A percentile compares a stretch with the other conserved stretches of the same genome.
Evolutionary conservation across 2,113 vertebrate species (phyloP).

Genomic region (Eurypyga helias): DNA sequence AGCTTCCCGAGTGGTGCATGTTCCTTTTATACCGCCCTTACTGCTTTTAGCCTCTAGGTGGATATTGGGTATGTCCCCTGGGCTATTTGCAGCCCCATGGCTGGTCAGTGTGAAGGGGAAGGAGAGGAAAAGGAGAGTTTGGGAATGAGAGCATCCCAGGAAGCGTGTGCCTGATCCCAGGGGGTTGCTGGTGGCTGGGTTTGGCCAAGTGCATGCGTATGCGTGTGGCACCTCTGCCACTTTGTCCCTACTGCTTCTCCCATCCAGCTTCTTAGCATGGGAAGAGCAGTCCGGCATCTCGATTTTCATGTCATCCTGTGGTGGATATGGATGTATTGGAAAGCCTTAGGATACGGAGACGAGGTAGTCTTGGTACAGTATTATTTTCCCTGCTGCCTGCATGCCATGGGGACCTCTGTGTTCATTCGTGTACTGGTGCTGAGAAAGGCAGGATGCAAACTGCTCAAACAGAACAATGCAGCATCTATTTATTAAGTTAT

Average conservation of each 20-base stretch:
- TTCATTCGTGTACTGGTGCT: conserved; percentile 53
- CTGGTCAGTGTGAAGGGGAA: not conserved
- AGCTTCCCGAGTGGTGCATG: not conserved
- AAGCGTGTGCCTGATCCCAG: not conserved
- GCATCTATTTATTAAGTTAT: conserved; percentile 35
- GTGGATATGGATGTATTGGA: not conserved
- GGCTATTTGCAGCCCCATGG: not conserved
- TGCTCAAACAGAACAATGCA: conserved; percentile 28
- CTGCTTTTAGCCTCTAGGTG: conserved; percentile 22
- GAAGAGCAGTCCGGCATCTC: not conserved
- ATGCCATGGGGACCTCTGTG: not conserved
- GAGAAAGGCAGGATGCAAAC: conserved; percentile 32
- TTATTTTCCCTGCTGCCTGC: conserved; percentile 49
- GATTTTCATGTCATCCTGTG: not conserved
- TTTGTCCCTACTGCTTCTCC: accelerated
- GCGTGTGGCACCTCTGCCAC: not conserved
- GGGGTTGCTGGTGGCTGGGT: not conserved
- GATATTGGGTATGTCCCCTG: not conserved
- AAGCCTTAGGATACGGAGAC: not conserved
- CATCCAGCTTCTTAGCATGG: not conserved
- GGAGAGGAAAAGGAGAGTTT: not conserved
- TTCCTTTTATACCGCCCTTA: not conserved
- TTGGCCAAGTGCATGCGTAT: not conserved
- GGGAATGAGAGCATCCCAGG: not conserved
- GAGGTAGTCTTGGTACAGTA: conserved; percentile 55